A percentile compares a stretch with the other conserved stretches of the same genome.
Evolutionary conservation across 2,797 vertebrate genomes (phyloP).

Genomic region (Hydrolagus colliei): DNA sequence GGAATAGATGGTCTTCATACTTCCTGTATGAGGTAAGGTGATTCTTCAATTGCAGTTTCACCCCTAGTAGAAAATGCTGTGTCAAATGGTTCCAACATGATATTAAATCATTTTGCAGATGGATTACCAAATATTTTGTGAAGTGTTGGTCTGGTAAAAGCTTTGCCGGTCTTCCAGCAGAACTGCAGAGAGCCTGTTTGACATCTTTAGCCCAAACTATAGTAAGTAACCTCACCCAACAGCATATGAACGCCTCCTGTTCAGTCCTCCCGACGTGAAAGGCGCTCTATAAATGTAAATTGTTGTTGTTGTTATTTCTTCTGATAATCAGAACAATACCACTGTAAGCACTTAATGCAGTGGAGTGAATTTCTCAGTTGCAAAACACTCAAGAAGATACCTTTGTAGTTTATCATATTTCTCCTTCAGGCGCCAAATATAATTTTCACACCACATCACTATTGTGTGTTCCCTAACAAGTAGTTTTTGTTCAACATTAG

Average conservation of each 20-base stretch:
- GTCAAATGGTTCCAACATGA: slow-evolving; percentile 4
- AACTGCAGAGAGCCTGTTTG: slow-evolving; percentile 78
- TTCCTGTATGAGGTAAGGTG: slow-evolving; percentile 77
- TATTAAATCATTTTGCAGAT: slow-evolving; percentile 56
- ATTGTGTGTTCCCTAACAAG: too few species aligned
- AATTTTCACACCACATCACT: too few species aligned
- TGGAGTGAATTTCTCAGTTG: too few species aligned
- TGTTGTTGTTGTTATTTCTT: too few species aligned
- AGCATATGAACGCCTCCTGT: too few species aligned
- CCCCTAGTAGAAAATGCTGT: not conserved
- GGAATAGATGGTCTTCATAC: slow-evolving; percentile 70
- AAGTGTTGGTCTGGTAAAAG: slow-evolving; percentile 85
- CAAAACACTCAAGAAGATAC: too few species aligned
- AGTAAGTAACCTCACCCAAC: slow-evolving; percentile 57
- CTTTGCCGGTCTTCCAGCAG: slow-evolving; percentile 73
- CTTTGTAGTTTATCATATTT: too few species aligned
- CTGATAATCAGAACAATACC: not conserved
- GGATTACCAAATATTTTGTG: slow-evolving; percentile 80
- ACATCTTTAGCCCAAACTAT: slow-evolving; percentile 66
- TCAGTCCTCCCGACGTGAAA: too few species aligned
- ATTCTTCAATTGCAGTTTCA: slow-evolving; percentile 34
- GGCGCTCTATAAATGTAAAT: too few species aligned
- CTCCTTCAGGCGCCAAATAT: too few species aligned
- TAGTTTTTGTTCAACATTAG: too few species aligned
- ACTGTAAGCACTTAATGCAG: not conserved